Evolutionary conservation across 2,797 vertebrate species (phyloP), one percentile per base, ranked within the genome.

Genomic region (Coregonus sp.): DNA sequence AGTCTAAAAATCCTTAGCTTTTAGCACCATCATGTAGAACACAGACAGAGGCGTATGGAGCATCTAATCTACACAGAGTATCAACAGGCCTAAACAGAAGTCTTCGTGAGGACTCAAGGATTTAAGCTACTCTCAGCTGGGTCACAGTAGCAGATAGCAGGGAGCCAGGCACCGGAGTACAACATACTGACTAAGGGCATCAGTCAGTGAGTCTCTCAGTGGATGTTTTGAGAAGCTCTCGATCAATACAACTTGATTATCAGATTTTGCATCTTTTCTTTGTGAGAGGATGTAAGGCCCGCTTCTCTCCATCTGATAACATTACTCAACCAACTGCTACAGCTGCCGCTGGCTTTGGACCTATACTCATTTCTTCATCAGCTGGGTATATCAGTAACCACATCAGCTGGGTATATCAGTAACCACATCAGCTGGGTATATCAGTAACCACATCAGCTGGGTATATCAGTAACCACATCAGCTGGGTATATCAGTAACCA

Each of bases 371-470:
- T 12, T 63, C 59, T 6, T 61, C 20, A 61, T 61, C 59, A 25
- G 20, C 59, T 61, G 20, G 20, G 20, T 9, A 25, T 20, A 25
- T 25, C 25, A 25, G 25, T 25, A 25, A 25, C 25, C 25, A 25
- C 25, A 25, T 25, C 25, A 25, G 25, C 25, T 25, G 25, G 25
- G 25, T 25, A 25, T 25, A 25, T 25, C 25, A 25, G 25, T 25
- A 25, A 25, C 25, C 25, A 25, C 25, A 25, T 25, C 25, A 33
- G 31, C 31, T 2, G 31, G 31, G 31, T 14, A n/a, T 56, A 56
- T 56, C 54, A n/a, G 54, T 15, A 56, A 56, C 54, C 16, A 56
- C 80, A 85, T 86, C 85, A 35, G 78, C 59, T 25, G 25, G 25
- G 25, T 25, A 25, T 25, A 25, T 25, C 25, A 25, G 25, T 25